These are phyloP conservation scores for Amia ocellicauda DNA, from an alignment of 2,113 vertebrate species.

Conservation along the genomic window DNA sequence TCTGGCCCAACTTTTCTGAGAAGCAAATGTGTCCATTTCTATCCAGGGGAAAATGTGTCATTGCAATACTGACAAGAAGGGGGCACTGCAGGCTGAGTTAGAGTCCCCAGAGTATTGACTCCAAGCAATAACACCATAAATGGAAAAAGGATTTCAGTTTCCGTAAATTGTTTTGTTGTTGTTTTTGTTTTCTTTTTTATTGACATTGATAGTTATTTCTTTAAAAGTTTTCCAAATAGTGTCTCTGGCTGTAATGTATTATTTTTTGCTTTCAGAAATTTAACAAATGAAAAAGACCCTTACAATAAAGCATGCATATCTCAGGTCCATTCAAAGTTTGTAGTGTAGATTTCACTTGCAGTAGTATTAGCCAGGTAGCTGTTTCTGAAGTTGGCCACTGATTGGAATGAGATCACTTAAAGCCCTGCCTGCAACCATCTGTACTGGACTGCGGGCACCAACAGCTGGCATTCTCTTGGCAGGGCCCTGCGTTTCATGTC, in stretches of 20 bases:
- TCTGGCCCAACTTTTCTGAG: constrained; percentile 16
- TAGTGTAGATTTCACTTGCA: not conserved
- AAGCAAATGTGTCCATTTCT: constrained; percentile 32
- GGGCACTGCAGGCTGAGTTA: constrained; percentile 76
- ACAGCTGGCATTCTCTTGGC: constrained; percentile 7
- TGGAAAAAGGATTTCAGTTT: too few relatives aligned
- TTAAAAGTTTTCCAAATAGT: too few relatives aligned
- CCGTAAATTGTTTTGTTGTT: too few relatives aligned
- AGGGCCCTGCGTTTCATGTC: not conserved
- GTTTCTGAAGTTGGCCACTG: constrained; percentile 37
- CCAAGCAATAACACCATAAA: constrained; percentile 45
- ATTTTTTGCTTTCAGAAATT: not conserved
- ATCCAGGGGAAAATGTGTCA: constrained; percentile 57
- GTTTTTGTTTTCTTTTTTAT: too few relatives aligned
- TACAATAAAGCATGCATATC: not conserved
- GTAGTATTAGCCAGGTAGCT: not conserved
- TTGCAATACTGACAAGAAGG: constrained; percentile 75
- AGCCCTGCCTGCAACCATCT: constrained; percentile 51
- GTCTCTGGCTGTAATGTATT: not conserved
- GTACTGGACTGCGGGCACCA: constrained; percentile 50
- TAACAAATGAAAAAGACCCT: not conserved
- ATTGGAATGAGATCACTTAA: constrained; percentile 58
- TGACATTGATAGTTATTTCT: too few relatives aligned
- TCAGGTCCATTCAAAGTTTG: not conserved
- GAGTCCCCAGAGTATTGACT: constrained; percentile 62